Conservation (phyloP, 2,888 invertebrate species). For the Mythimna ferrago region DNA sequence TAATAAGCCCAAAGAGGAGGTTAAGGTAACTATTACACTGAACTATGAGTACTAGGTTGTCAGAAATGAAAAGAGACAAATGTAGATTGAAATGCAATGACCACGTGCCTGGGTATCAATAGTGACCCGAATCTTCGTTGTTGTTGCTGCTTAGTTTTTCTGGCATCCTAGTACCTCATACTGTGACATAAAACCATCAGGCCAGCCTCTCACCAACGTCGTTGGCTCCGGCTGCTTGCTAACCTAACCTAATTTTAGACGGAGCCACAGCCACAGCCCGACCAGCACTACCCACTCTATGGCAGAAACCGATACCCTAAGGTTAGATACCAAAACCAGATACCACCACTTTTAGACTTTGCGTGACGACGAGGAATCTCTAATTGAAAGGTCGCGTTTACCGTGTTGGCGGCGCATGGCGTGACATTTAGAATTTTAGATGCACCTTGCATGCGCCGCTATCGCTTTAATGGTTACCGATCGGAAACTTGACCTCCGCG, state of each 20-base stretch:
- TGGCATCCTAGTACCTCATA: constrained; percentile 29
- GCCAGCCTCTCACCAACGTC: constrained; percentile 42
- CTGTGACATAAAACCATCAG: constrained; percentile 18
- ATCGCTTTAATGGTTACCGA: constrained; percentile 15
- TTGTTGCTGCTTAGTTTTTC: not conserved
- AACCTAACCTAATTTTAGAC: constrained; percentile 53
- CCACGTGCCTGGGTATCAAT: not conserved
- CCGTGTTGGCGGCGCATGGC: constrained; percentile 13
- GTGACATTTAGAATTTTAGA: constrained; percentile 32
- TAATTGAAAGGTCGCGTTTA: constrained; percentile 18
- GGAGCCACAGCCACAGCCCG: constrained; percentile 76
- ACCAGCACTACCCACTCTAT: constrained; percentile 52
- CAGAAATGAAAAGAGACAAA: constrained; percentile 7
- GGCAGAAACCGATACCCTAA: constrained; percentile 54
- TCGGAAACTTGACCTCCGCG: constrained; percentile 15
- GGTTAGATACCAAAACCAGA: constrained; percentile 52
- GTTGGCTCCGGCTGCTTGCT: constrained; percentile 45
- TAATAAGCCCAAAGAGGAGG: constrained; percentile 91
- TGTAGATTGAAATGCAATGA: not conserved
- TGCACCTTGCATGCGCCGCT: constrained; percentile 29
- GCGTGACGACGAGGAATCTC: constrained; percentile 33
- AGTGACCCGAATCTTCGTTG: not conserved
- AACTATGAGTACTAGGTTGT: constrained; percentile 17
- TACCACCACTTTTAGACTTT: constrained; percentile 38
- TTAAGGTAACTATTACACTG: constrained; percentile 79